Base-by-base conservation (phyloP, 2,888 invertebrate species). In the Leucoma salicis region DNA sequence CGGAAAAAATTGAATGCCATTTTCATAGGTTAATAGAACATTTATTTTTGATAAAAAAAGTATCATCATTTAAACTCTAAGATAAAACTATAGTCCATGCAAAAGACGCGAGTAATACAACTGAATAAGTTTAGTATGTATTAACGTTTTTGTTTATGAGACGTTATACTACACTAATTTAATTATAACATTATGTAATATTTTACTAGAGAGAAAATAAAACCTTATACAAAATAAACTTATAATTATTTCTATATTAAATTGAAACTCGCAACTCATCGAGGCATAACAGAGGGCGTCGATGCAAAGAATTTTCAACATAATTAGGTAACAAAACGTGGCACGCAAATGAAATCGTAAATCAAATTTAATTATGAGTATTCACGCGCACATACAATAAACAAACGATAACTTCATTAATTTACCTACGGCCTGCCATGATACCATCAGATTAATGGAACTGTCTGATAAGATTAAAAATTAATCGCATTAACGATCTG, bases 401-500 rank as follows among this genome's bases (percentile, higher is more conserved):
- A 70, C 67, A 70, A 59, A 49, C 57, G 57, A 64, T 65, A 72
- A 67, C 56, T 69, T 67, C 64, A 72, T 74, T 74, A 66, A 70
- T 66, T 49, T 37, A 50, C 32, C 18, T 28, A 40, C 28, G 11
- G 35, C 41, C 47, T 40, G 43, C 18, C 36, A 14, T 10, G 39
- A 55, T 46, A 33, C 37, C 42, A 42, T 43, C 43, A 53, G 48
- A 58, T 53, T 57, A 58, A 57, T 56, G 46, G 37, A 39, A 42
- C 39, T 12, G 25, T 42, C 43, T 53, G 72, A 78, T 80, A 71
- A 72, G 72, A 82, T 82, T 82, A 82, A 74, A 81, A 77, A 82
- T 78, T 80, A 80, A 83, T 80, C 75, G 67, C 56, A 64, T 74
- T 75, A 70, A 77, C 74, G 71, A 77, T 62, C 64, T 63, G 65